Conservation (phyloP, 2,888 invertebrate species). For the Mystacides longicornis region DNA sequence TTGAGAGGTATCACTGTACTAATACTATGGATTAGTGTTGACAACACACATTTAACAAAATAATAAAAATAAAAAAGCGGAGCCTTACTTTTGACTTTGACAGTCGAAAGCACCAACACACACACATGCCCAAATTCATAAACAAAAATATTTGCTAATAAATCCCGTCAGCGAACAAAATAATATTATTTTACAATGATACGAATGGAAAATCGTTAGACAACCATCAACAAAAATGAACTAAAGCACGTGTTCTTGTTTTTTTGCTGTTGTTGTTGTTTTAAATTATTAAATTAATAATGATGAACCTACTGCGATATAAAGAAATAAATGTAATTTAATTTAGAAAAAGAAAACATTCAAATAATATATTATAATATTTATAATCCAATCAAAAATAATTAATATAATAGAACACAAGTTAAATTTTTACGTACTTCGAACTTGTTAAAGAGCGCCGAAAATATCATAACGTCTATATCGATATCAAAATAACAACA, state of each 20-base stretch:
- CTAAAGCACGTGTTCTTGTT: not conserved
- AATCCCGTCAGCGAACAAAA: not conserved
- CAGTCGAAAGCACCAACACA: conserved; percentile 26
- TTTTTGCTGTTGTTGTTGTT: no score
- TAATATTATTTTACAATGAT: not conserved
- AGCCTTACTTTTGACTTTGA: conserved; percentile 26
- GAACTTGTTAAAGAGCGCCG: conserved; percentile 24
- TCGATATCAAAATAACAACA: not conserved
- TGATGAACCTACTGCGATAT: not conserved
- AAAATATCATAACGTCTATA: conserved; percentile 18
- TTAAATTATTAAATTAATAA: not conserved
- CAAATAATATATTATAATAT: not conserved
- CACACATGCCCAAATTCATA: conserved; percentile 21
- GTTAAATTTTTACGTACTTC: conserved; percentile 24
- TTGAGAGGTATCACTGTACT: no score
- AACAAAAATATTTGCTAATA: not conserved
- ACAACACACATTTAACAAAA: not conserved
- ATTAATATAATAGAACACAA: not conserved
- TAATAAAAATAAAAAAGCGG: conserved; percentile 6
- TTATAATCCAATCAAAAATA: not conserved
- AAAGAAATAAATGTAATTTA: not conserved
- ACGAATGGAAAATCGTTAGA: not conserved
- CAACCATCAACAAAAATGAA: not conserved
- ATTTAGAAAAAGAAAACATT: not conserved
- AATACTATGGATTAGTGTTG: no score